Percentiles rank a stretch among this genome's conserved stretches.
phyloP scores from a whole-genome alignment of 1,140 invertebrate genomes.

The Drosophila guanche region DNA sequence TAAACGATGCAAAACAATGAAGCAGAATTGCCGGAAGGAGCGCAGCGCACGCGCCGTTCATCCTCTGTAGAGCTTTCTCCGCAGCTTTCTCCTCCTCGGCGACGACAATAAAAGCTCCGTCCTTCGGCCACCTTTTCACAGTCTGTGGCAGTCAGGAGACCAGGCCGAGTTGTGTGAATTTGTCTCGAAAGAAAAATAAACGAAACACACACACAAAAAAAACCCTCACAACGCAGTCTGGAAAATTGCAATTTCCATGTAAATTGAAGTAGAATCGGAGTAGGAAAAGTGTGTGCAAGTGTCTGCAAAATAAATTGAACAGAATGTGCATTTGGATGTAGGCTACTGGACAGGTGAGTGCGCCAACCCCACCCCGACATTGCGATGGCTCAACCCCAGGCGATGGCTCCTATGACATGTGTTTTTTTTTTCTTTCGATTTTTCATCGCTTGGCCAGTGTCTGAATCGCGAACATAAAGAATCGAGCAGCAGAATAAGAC shows the following conservation, averaged over 20 bases:
- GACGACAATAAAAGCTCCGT: conserved; percentile 70
- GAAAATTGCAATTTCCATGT: conserved; percentile 23
- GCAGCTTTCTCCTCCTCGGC: conserved; percentile 29
- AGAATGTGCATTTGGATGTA: conserved; percentile 10
- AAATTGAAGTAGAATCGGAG: conserved; percentile 20
- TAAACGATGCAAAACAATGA: conserved; percentile 59
- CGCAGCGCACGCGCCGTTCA: conserved; percentile 45
- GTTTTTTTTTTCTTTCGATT: conserved; percentile 62
- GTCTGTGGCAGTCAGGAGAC: conserved; percentile 55
- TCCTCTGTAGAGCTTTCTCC: conserved; percentile 38
- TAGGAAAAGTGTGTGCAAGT: background rate
- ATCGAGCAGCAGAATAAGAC: conserved; percentile 2
- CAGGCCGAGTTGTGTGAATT: conserved; percentile 39
- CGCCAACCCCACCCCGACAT: background rate
- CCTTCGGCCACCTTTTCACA: conserved; percentile 55
- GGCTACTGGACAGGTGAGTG: conserved; percentile 7
- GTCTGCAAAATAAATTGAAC: conserved; percentile 5
- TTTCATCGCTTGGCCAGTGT: conserved; percentile 51
- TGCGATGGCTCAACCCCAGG: background rate
- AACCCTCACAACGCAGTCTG: conserved; percentile 28
- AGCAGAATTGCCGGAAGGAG: conserved; percentile 62
- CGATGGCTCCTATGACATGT: conserved; percentile 54
- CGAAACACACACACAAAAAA: conserved; percentile 3
- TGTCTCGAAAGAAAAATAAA: conserved; percentile 2
- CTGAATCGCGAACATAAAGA: too few relatives aligned